phyloP scores from a whole-genome alignment of 2,797 vertebrate genomes.

The Carapus acus region DNA sequence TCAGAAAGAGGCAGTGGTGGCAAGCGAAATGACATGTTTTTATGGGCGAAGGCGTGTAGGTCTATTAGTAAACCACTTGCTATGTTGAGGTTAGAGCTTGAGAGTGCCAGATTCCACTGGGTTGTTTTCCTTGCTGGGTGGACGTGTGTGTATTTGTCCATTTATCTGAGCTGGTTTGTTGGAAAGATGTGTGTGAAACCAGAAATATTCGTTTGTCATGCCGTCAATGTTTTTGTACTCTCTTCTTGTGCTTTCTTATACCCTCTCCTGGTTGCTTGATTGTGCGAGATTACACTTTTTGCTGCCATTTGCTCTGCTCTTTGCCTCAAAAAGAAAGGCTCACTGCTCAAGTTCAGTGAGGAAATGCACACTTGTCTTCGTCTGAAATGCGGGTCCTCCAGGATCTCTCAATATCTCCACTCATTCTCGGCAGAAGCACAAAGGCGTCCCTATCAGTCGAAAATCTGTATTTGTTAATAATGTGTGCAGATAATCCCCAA shows the following conservation, averaged over 20 bases:
- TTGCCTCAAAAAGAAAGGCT: slow-evolving; percentile 18
- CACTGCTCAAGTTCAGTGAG: slow-evolving; percentile 36
- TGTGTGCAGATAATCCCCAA: slow-evolving; percentile 49
- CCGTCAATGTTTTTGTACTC: slow-evolving; percentile 13
- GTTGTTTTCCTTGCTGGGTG: slow-evolving; percentile 56
- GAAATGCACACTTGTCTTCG: slow-evolving; percentile 24
- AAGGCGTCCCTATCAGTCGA: slow-evolving; percentile 38
- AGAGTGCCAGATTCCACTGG: slow-evolving; percentile 57
- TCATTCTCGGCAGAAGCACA: slow-evolving; percentile 31
- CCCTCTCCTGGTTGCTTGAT: slow-evolving; percentile 28
- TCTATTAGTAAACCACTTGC: slow-evolving; percentile 65
- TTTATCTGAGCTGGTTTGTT: slow-evolving; percentile 26
- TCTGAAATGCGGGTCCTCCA: slow-evolving; percentile 35
- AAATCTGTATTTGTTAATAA: slow-evolving; percentile 43
- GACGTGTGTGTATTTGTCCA: slow-evolving; percentile 41
- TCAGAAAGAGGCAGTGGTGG: slow-evolving; percentile 54
- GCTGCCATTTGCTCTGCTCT: slow-evolving; percentile 41
- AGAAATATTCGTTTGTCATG: slow-evolving; percentile 31
- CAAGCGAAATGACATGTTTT: slow-evolving; percentile 64
- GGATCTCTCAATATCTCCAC: slow-evolving; percentile 23
- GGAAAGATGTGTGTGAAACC: slow-evolving; percentile 34
- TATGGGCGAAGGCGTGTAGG: slow-evolving; percentile 57
- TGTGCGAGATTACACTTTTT: slow-evolving; percentile 38
- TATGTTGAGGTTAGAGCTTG: slow-evolving; percentile 57
- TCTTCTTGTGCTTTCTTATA: slow-evolving; percentile 11